Evolutionary conservation across 2,113 vertebrate genomes (phyloP).

Genomic region (Microcebus jonahi): DNA sequence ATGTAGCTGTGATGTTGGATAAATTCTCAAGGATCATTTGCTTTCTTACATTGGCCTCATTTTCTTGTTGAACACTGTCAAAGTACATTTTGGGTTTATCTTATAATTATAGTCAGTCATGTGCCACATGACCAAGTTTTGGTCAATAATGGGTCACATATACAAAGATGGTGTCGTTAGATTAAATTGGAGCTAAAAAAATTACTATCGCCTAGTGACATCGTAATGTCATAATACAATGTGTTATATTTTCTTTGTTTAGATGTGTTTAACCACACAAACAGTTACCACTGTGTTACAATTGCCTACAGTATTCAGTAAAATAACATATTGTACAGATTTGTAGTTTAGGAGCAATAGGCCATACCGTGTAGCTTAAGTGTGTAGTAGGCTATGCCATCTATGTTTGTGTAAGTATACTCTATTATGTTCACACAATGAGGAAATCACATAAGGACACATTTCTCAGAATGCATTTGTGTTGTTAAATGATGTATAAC

Average conservation of each 20-base stretch:
- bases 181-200: neutral
- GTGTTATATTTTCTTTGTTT: neutral
- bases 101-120: neutral
- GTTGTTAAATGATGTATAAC: neutral
- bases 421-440: neutral
- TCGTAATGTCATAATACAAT: neutral
- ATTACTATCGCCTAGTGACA: neutral
- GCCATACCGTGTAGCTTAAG: neutral
- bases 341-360: neutral
- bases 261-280: neutral
- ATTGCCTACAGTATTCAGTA: neutral
- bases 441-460: neutral
- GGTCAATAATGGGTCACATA: neutral
- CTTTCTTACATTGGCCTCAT: neutral
- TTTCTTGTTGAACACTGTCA: slow-evolving; percentile 26
- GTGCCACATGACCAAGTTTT: neutral
- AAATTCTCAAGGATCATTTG: neutral
- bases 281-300: neutral
- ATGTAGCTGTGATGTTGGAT: neutral
- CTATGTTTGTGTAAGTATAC: neutral
- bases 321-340: neutral
- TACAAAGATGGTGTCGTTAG: neutral
- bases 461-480: neutral
- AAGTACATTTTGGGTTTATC: neutral
- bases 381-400: neutral